Evolutionary conservation across 2,888 invertebrate genomes (phyloP).

Genomic region (Hypsopygia costalis): DNA sequence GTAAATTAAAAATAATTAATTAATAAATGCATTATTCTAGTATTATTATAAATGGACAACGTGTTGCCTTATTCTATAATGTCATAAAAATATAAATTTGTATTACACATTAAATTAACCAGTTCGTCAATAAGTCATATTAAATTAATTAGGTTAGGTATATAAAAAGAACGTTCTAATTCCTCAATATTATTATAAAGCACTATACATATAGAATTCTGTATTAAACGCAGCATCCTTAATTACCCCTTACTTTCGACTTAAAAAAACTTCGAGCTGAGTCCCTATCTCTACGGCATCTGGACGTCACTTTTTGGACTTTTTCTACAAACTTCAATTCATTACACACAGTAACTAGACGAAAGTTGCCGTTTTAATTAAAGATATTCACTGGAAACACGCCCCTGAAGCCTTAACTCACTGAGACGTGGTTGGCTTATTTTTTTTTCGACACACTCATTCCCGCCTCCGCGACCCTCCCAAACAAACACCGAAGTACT

Average conservation of each 20-base stretch:
- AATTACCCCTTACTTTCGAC: background rate
- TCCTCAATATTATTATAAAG: too few species aligned
- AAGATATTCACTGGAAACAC: constrained; percentile 72
- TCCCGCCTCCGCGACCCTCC: constrained; percentile 80
- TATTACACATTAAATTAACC: too few species aligned
- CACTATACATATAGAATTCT: too few species aligned
- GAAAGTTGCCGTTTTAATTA: constrained; percentile 75
- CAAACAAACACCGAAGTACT: constrained; percentile 77
- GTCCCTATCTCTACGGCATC: constrained; percentile 21
- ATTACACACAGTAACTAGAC: constrained; percentile 51
- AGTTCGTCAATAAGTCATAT: too few species aligned
- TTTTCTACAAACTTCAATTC: constrained; percentile 59
- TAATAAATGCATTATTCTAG: too few species aligned
- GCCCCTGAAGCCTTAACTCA: constrained; percentile 76
- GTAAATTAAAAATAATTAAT: too few species aligned
- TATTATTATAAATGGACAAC: too few species aligned
- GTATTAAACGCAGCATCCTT: background rate
- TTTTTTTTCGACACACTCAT: constrained; percentile 77
- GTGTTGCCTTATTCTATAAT: too few species aligned
- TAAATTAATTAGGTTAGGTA: too few species aligned
- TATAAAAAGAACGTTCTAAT: too few species aligned
- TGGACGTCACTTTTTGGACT: constrained; percentile 29
- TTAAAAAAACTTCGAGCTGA: constrained; percentile 27
- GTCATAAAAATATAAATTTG: too few species aligned
- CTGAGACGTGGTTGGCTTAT: constrained; percentile 79